Conservation (phyloP, 2,113 vertebrate genomes). For the Tonatia bakeri region DNA sequence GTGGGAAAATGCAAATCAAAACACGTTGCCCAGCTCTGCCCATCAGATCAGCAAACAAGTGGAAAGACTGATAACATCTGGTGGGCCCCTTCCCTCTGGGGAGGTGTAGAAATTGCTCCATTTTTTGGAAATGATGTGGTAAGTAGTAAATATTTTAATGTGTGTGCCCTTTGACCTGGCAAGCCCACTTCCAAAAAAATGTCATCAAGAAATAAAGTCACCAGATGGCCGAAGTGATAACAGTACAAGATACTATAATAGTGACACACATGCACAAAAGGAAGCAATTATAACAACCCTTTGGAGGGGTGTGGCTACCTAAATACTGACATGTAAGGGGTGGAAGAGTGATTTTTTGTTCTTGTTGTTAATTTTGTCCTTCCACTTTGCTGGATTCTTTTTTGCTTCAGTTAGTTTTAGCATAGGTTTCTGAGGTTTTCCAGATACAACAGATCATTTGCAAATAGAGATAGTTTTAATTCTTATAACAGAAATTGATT, state of each 20-base stretch:
- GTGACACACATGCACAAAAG: not conserved
- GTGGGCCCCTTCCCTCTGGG: not conserved
- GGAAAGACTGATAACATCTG: not conserved
- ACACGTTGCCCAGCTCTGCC: not conserved
- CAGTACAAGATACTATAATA: not conserved
- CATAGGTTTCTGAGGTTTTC: not conserved
- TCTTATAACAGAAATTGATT: not conserved
- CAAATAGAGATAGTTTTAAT: not conserved
- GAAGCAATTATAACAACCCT: not conserved
- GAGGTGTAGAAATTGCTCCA: not conserved
- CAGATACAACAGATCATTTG: not conserved
- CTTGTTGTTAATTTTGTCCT: not conserved
- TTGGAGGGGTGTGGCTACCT: not conserved
- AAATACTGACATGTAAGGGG: not conserved
- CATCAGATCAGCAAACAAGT: not conserved
- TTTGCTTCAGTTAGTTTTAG: not conserved
- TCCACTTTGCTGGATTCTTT: not conserved
- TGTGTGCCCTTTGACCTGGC: not conserved
- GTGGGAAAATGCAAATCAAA: not conserved
- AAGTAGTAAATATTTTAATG: not conserved
- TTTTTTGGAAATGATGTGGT: not conserved
- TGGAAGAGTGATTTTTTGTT: not conserved
- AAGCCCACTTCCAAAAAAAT: conserved; percentile 11
- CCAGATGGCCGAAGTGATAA: not conserved
- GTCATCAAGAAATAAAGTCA: not conserved